These are phyloP conservation scores for Chaetophractus vellerosus DNA, from an alignment of 2,797 vertebrate species.

Conservation along the genomic window DNA sequence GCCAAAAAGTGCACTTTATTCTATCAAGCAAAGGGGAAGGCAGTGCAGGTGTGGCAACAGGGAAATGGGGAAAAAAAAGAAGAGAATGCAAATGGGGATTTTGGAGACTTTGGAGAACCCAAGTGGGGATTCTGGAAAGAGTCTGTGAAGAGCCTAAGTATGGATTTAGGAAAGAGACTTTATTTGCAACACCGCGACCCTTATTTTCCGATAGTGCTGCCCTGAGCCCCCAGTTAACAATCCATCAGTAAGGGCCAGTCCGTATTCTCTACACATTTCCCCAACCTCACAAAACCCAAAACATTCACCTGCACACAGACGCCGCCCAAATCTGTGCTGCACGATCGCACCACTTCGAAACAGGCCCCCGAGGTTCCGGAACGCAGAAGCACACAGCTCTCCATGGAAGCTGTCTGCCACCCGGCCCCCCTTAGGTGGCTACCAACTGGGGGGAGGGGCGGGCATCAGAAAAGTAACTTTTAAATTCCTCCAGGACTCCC, in stretches of 20 bases:
- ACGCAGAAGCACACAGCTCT: not conserved
- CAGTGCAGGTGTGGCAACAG: not conserved
- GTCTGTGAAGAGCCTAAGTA: no score
- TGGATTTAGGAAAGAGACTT: not conserved
- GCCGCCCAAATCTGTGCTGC: rapidly evolving
- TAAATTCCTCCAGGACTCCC: not conserved
- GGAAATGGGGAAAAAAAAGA: no score
- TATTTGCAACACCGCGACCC: not conserved
- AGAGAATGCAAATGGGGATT: not conserved
- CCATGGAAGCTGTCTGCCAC: rapidly evolving
- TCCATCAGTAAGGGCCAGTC: not conserved
- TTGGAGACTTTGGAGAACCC: not conserved
- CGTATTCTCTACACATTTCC: not conserved
- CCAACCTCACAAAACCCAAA: not conserved
- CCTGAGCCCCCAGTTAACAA: not conserved
- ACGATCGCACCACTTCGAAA: rapidly evolving
- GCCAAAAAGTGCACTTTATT: not conserved
- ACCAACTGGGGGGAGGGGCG: rapidly evolving
- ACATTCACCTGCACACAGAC: not conserved
- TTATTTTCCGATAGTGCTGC: rapidly evolving
- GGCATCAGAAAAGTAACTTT: not conserved
- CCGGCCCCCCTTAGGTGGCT: no score
- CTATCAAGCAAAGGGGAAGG: not conserved
- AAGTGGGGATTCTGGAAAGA: no score
- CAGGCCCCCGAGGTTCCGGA: rapidly evolving